These are phyloP conservation scores for Mugil cephalus DNA, from an alignment of 2,113 vertebrate genomes.

Conservation along the genomic window DNA sequence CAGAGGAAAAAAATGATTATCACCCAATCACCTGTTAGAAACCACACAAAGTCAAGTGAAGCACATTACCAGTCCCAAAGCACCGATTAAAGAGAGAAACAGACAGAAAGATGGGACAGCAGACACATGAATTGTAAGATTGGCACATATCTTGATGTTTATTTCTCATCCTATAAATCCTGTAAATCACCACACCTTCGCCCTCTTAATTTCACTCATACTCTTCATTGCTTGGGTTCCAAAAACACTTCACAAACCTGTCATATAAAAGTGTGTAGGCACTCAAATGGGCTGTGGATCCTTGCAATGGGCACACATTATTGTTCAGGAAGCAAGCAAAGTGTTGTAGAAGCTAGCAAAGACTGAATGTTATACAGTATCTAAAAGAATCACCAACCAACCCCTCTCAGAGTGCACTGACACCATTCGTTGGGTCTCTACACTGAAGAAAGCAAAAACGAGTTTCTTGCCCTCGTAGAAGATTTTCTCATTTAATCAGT, in stretches of 20 bases:
- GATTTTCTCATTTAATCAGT: constrained; percentile 43
- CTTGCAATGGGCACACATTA: not conserved
- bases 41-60: constrained; percentile 2
- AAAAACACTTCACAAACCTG: too few species aligned
- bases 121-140: constrained; percentile 18
- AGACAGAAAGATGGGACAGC: constrained; percentile 15
- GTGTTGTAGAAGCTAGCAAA: not conserved
- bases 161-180: constrained; percentile 17
- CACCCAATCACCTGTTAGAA: not conserved
- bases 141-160: constrained; percentile 13
- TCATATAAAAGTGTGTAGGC: not conserved
- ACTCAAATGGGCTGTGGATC: not conserved
- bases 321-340: not conserved
- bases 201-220: constrained; percentile 28
- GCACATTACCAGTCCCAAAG: not conserved
- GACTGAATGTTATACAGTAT: not conserved
- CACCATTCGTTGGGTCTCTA: not conserved
- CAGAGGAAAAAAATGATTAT: constrained; percentile 2
- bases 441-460: constrained; percentile 29
- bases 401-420: not conserved
- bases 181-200: constrained; percentile 17
- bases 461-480: not conserved
- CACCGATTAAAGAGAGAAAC: not conserved
- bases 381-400: not conserved
- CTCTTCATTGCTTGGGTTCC: not conserved